Conservation (phyloP, 2,113 vertebrate genomes). For the Hymenochirus boettgeri region DNA sequence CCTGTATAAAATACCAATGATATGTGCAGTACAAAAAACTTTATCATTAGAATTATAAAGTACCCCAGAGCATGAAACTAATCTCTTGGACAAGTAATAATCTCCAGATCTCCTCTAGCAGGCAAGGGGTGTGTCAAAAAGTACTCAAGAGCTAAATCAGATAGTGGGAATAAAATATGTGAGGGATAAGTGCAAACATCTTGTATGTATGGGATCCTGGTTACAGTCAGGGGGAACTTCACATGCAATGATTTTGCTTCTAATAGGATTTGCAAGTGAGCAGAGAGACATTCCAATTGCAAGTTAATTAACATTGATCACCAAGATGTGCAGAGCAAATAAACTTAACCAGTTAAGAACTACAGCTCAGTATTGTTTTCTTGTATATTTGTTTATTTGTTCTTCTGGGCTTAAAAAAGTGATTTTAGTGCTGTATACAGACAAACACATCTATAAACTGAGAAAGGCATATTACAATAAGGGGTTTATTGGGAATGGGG, state of each 20-base stretch:
- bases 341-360: slow-evolving; percentile 23
- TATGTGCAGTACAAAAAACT: not conserved
- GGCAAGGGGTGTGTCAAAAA: slow-evolving; percentile 14
- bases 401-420: not conserved
- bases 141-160: slow-evolving; percentile 24
- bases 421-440: slow-evolving; percentile 1
- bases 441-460: not conserved
- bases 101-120: slow-evolving; percentile 19
- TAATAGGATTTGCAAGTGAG: slow-evolving; percentile 40
- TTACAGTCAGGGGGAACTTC: slow-evolving; percentile 19
- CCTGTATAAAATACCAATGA: not conserved
- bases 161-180: slow-evolving; percentile 14
- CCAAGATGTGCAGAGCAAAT: slow-evolving; percentile 32
- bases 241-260: slow-evolving; percentile 26
- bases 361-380: not conserved
- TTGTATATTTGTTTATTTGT: not conserved
- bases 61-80: slow-evolving; percentile 10
- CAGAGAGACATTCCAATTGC: slow-evolving; percentile 36
- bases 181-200: slow-evolving; percentile 19
- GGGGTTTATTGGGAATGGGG: slow-evolving; percentile 3
- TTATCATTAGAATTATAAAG: not conserved
- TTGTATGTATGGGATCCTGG: slow-evolving; percentile 22
- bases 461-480: slow-evolving; percentile 13
- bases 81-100: slow-evolving; percentile 7
- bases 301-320: slow-evolving; percentile 30